phyloP scores from a whole-genome alignment of 2,797 vertebrate species.

The Ptychobarbus kaznakovi region DNA sequence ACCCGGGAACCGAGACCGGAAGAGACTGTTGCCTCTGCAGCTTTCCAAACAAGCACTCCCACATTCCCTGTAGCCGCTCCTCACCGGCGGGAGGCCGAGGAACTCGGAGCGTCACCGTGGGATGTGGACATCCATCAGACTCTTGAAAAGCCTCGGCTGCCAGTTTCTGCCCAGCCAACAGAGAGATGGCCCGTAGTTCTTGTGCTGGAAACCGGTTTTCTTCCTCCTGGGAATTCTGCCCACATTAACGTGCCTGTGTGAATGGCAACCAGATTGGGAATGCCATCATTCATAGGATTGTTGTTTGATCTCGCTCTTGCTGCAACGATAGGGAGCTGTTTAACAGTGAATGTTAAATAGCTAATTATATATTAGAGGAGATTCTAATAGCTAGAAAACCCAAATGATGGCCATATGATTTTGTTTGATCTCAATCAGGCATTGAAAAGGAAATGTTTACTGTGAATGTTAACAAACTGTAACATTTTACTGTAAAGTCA shows the following conservation, averaged over 20 bases:
- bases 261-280: constrained; percentile 14
- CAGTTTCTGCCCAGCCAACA: not conserved
- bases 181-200: constrained; percentile 10
- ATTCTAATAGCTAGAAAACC: constrained; percentile 13
- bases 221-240: constrained; percentile 19
- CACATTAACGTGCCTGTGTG: not conserved
- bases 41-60: constrained; percentile 46
- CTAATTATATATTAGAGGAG: not conserved
- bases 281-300: not conserved
- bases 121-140: constrained; percentile 42
- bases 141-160: constrained; percentile 30
- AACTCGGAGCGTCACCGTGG: constrained; percentile 10
- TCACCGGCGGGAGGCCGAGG: constrained; percentile 18
- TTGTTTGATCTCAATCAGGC: not conserved
- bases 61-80: constrained; percentile 24
- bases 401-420: not conserved
- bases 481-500: not conserved
- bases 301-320: constrained; percentile 24
- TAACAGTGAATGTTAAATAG: constrained; percentile 14
- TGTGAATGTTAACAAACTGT: not conserved
- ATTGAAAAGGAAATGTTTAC: not conserved
- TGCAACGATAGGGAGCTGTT: constrained; percentile 1
- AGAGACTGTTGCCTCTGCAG: constrained; percentile 28
- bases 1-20: constrained; percentile 35
- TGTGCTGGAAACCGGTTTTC: not conserved